Percentiles rank a stretch among this genome's conserved stretches.
phyloP scores from a whole-genome alignment of 2,888 invertebrate species.

The Mythimna lalbum region DNA sequence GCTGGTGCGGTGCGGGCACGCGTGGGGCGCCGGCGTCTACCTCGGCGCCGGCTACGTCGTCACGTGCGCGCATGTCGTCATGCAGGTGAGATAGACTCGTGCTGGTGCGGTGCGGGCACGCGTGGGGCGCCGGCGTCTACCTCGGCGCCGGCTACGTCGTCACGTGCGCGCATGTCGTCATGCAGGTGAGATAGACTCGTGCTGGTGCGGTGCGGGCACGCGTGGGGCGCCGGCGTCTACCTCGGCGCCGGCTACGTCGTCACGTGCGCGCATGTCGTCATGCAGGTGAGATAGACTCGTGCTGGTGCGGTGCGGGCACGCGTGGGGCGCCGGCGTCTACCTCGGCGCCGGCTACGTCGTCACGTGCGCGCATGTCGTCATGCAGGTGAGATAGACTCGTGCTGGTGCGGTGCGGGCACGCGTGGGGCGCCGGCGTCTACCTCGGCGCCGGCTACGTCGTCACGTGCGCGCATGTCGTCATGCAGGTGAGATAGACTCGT shows the following conservation, averaged over 20 bases:
- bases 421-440: too few species aligned
- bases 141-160: constrained; percentile 90
- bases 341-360: constrained; percentile 90
- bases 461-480: constrained; percentile 72
- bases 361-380: constrained; percentile 92
- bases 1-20: constrained; percentile 89
- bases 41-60: constrained; percentile 90
- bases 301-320: constrained; percentile 81
- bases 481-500: too few species aligned
- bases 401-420: too few species aligned
- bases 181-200: too few species aligned
- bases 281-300: too few species aligned
- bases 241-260: constrained; percentile 90
- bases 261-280: constrained; percentile 92
- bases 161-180: constrained; percentile 92
- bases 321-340: constrained; percentile 91
- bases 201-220: constrained; percentile 81
- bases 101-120: constrained; percentile 81
- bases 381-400: too few species aligned
- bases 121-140: constrained; percentile 91
- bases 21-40: constrained; percentile 91
- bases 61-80: constrained; percentile 92
- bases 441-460: constrained; percentile 84
- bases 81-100: too few species aligned
- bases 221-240: constrained; percentile 91